Conservation (phyloP, 2,797 vertebrate genomes). For the Dipus sagitta region DNA sequence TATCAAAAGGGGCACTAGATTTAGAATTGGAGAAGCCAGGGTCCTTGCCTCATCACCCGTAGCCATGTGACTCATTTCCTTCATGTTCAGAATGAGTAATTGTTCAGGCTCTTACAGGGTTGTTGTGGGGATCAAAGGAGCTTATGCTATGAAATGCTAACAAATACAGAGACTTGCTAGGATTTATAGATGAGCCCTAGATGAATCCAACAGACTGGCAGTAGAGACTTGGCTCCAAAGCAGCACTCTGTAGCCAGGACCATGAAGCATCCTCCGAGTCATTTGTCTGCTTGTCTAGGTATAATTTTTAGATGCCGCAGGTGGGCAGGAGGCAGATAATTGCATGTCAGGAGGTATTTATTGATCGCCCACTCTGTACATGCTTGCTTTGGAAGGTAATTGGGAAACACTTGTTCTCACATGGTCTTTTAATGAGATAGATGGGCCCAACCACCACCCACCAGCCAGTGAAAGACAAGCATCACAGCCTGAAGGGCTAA, state of each 20-base stretch:
- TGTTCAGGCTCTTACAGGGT: background rate
- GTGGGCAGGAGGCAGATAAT: slow-evolving; percentile 74
- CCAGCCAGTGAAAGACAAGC: slow-evolving; percentile 67
- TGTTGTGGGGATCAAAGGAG: slow-evolving; percentile 13
- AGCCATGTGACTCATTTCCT: background rate
- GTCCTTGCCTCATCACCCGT: background rate
- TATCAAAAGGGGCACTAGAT: background rate
- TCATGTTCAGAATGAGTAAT: background rate
- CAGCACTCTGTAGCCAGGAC: slow-evolving; percentile 44
- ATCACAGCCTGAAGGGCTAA: slow-evolving; percentile 50
- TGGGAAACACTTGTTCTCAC: slow-evolving; percentile 76
- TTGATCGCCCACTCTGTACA: slow-evolving; percentile 73
- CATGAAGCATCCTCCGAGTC: slow-evolving; percentile 68
- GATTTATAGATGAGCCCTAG: background rate
- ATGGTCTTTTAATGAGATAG: slow-evolving; percentile 59
- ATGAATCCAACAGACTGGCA: background rate
- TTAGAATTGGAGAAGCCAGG: background rate
- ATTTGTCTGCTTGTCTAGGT: slow-evolving; percentile 73
- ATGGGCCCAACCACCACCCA: slow-evolving; percentile 66
- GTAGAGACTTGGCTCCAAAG: slow-evolving; percentile 56
- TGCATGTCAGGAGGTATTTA: slow-evolving; percentile 77
- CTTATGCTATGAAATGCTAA: background rate
- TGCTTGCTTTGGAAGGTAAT: slow-evolving; percentile 75
- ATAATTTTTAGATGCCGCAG: slow-evolving; percentile 72
- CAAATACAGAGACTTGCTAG: background rate